phyloP scores from a whole-genome alignment of 2,888 invertebrate genomes.

The Tetrapedia diversipes region DNA sequence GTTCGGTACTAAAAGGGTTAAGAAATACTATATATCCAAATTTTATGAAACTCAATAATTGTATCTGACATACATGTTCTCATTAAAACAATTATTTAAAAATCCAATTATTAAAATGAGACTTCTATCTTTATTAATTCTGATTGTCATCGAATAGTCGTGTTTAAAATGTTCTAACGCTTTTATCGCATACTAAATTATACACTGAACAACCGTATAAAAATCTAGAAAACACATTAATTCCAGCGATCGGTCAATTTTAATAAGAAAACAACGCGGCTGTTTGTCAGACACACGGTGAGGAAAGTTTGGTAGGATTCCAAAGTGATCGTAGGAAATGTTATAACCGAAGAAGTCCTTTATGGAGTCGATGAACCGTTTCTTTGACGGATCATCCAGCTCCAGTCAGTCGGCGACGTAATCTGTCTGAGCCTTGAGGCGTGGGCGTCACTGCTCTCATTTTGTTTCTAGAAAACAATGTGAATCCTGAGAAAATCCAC shows the following conservation, averaged over 20 bases:
- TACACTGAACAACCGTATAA: background rate
- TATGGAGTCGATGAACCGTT: conserved; percentile 63
- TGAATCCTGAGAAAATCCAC: conserved; percentile 49
- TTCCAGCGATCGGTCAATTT: conserved; percentile 38
- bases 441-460: conserved; percentile 65
- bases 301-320: conserved; percentile 64
- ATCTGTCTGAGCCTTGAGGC: conserved; percentile 74
- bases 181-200: no score
- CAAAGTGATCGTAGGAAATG: conserved; percentile 64
- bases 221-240: conserved; percentile 31
- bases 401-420: conserved; percentile 69
- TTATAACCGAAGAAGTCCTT: conserved; percentile 55
- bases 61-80: no score
- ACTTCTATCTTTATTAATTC: no score
- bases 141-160: no score
- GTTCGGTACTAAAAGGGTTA: no score
- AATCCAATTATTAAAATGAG: no score
- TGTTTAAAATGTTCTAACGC: no score
- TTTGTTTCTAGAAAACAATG: conserved; percentile 66
- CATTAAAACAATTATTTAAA: no score
- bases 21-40: no score
- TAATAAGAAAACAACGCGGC: conserved; percentile 28
- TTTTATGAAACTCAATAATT: no score
- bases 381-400: conserved; percentile 75
- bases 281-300: conserved; percentile 20